Evolutionary conservation across 1,140 invertebrate genomes (phyloP), one percentile per base, ranked within the genome.

Genomic region (Hycleus phaleratus): DNA sequence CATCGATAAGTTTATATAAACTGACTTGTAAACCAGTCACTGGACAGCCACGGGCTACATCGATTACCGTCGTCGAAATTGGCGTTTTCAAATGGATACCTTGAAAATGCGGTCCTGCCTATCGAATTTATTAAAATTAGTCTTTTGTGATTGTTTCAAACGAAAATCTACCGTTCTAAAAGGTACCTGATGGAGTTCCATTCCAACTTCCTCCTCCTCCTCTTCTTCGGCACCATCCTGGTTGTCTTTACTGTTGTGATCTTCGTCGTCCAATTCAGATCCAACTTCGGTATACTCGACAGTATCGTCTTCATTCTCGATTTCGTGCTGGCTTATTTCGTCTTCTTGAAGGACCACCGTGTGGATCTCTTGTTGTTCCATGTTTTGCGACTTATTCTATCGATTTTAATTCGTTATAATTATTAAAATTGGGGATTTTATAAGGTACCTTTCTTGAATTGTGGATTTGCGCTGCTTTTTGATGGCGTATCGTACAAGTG

Each of bases 11-110:
- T 70, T 85, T 85, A 57, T 83, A 86, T 8, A 87, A 73, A 49
- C 70, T 72, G 10, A 70, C 68, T 47, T 83, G 63, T 26, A 68
- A 56, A 25, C 81, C 82, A 26, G 68, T 64, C 1, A 83, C 80
- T 2, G 85, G 84, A 46, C 69, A 63, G n/a, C 86, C 86, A 32
- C 78, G 81, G 1, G 81, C 80, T 0, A 78, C 85, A 61, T 88
- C 86, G 18, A 85, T 68, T 1, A 87, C 82, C 63, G 87, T 82
- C 1, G 85, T 86, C 1, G 82, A 84, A 47, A 74, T 72, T 39
- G 69, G 67, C 2, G 67, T 54, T 51, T 59, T 63, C 52, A 44
- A 39, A 10, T 38, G 52, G 39, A 45, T 53, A 6, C 6, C 51
- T 49, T 52, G 49, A 12, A 50, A 52, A 38, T 50, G 39, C 38